Evolutionary conservation across 2,888 invertebrate species (phyloP).

Genomic region (Neelides folsomi): DNA sequence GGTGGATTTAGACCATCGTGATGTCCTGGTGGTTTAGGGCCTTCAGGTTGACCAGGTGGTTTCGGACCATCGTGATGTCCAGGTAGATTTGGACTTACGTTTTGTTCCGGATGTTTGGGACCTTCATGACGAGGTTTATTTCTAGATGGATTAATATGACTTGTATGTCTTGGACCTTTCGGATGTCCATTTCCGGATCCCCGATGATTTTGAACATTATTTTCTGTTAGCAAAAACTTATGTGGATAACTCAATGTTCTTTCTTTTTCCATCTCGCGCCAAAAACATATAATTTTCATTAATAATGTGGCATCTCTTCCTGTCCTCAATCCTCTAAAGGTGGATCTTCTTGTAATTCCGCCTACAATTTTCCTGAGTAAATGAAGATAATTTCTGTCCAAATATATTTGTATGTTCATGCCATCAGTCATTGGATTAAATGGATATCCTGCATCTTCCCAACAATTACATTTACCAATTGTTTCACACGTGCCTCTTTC

Average conservation of each 20-base stretch:
- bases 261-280: slow-evolving; percentile 30
- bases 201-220: no score
- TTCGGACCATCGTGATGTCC: no score
- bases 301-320: slow-evolving; percentile 14
- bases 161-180: no score
- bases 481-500: slow-evolving; percentile 13
- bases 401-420: slow-evolving; percentile 20
- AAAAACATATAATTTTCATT: slow-evolving; percentile 24
- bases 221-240: slow-evolving; percentile 1
- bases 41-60: no score
- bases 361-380: slow-evolving; percentile 12
- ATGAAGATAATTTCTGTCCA: slow-evolving; percentile 22
- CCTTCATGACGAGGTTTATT: no score
- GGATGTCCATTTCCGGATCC: no score
- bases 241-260: slow-evolving; percentile 20
- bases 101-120: no score
- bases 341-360: slow-evolving; percentile 3
- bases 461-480: slow-evolving; percentile 23
- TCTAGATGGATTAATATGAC: no score
- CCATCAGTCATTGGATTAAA: slow-evolving; percentile 14
- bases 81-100: no score
- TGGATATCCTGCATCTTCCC: slow-evolving; percentile 21
- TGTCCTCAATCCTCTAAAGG: slow-evolving; percentile 9
- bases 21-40: no score
- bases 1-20: no score